A percentile compares a stretch with the other conserved stretches of the same genome.
These are phyloP conservation scores for Myotis findleyi DNA, from an alignment of 2,797 vertebrate species.

Conservation along the genomic window DNA sequence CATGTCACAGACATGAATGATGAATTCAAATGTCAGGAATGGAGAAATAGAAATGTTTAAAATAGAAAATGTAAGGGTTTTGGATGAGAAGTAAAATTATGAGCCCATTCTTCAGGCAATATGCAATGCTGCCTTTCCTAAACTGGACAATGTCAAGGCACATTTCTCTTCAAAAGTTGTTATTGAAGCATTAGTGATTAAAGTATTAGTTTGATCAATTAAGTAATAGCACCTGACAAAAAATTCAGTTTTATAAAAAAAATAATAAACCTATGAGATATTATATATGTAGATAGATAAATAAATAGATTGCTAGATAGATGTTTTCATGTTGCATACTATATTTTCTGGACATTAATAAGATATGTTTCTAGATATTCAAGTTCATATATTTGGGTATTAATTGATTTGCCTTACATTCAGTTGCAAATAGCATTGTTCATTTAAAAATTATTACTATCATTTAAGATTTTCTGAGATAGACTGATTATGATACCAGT, in stretches of 20 bases:
- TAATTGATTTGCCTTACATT: background rate
- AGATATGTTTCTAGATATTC: background rate
- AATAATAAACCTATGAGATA: background rate
- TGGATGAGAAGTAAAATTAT: slow-evolving; percentile 52
- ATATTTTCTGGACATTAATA: slow-evolving; percentile 15
- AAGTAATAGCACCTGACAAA: background rate
- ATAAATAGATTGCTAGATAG: background rate
- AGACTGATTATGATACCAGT: background rate
- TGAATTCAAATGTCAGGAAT: slow-evolving; percentile 85
- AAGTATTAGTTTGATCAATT: background rate
- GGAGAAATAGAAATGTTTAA: slow-evolving; percentile 80
- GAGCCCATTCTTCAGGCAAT: slow-evolving; percentile 69
- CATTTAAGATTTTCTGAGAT: background rate
- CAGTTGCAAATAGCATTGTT: slow-evolving; percentile 28
- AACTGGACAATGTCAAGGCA: background rate
- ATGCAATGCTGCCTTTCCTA: slow-evolving; percentile 11
- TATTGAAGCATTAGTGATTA: background rate
- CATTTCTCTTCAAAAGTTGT: slow-evolving; percentile 40
- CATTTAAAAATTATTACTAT: background rate
- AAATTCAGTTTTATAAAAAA: slow-evolving; percentile 24
- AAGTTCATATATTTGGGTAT: slow-evolving; percentile 19
- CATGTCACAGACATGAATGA: slow-evolving; percentile 87
- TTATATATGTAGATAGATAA: background rate
- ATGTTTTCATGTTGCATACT: background rate
- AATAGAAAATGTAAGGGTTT: slow-evolving; percentile 77